phyloP scores from a whole-genome alignment of 1,140 invertebrate genomes.

The Drosophila mayri region DNA sequence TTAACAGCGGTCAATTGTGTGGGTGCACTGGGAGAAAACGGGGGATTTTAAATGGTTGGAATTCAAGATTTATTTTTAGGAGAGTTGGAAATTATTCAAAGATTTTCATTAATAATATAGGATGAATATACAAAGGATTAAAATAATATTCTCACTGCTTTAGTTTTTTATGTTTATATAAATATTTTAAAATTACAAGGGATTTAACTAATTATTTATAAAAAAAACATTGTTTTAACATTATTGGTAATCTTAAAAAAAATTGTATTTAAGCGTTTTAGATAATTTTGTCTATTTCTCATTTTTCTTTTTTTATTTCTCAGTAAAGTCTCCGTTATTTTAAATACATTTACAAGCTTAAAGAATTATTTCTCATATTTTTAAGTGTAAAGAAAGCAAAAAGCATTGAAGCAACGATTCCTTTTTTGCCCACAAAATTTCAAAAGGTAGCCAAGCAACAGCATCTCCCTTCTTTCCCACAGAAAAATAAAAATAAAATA shows the following conservation, averaged over 20 bases:
- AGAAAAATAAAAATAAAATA: slow-evolving; percentile 4
- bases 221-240: too few species aligned
- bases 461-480: neutral
- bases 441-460: slow-evolving; percentile 27
- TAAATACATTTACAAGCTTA: neutral
- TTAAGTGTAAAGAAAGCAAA: slow-evolving; percentile 1
- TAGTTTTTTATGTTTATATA: neutral
- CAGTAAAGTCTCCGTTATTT: neutral
- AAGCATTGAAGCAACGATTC: slow-evolving; percentile 37
- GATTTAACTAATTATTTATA: neutral
- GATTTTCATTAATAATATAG: neutral
- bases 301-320: neutral
- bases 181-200: neutral
- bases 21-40: neutral
- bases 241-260: neutral
- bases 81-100: neutral
- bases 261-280: neutral
- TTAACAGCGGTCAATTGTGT: slow-evolving; percentile 35
- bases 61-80: too few species aligned
- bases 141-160: neutral
- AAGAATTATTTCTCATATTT: neutral
- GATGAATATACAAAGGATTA: neutral
- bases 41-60: neutral
- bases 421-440: neutral
- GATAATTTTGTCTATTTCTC: neutral